Base-by-base conservation (phyloP, 2,113 vertebrate genomes). In the Hyla sarda region DNA sequence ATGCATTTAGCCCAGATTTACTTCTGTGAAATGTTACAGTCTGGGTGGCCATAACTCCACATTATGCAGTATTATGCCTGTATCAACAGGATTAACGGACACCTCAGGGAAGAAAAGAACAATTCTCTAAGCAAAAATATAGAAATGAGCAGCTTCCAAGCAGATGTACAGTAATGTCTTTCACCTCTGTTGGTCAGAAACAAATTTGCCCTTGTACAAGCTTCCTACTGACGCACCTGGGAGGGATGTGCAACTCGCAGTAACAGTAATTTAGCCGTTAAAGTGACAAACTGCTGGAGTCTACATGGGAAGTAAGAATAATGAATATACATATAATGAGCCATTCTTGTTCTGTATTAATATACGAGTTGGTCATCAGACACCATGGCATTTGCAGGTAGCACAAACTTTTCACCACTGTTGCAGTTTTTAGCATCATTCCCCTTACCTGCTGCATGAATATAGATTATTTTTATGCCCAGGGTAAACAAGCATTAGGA, bases 121-220 rank as follows among this genome's bases (percentile, higher is more conserved):
- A 81, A 86, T 86, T 81, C 77, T 86, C 84, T 86, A 81, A 86
- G 77, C 84, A 86, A 86, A 86, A 86, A 86, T 86, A 73, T 86
- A 86, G 77, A 86, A 86, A 86, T 81, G 84, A 81, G 84, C 76
- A 60, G 84, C 52, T 81, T 50, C 71, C 47, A 73, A 73, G 84
- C 60, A 73, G 58, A 72, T 86, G 77, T 81, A 80, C 32, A 80
- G 77, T 80, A 86, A 86, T 86, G 77, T 58, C n/a, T 86, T 86
- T 81, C 84, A 86, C 84, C 84, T 86, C 84, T 86, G 76, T 11
- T 81, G 84, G 84, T 86, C 84, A 81, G 84, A 86, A 86, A 81
- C 67, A 86, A 81, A 86, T 86, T 86, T 81, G 84, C 80, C 77
- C 84, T 86, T 72, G 52, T 81, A 73, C 48, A 73, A 32, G 65